A percentile compares a stretch with the other conserved stretches of the same genome.
Conservation (phyloP, 2,888 invertebrate species). For the Brachylomia viminalis region DNA sequence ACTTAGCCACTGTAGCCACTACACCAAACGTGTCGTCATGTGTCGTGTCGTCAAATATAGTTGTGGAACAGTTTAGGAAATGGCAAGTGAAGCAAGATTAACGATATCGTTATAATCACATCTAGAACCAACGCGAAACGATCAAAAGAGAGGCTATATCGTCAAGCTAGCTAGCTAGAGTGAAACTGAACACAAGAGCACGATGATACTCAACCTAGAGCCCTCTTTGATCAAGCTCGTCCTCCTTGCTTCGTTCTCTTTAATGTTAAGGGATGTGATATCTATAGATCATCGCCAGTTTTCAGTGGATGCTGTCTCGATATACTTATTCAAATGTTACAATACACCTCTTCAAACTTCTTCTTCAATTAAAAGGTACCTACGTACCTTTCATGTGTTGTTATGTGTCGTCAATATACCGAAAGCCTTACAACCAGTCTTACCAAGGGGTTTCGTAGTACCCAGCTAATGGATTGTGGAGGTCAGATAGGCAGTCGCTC, state of each 20-base stretch:
- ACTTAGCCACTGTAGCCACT: no score
- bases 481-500: no score
- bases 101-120: neutral
- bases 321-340: neutral
- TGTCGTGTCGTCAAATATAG: no score
- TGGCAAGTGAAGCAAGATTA: neutral
- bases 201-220: constrained; percentile 30
- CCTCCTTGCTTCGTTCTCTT: constrained; percentile 12
- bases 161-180: neutral
- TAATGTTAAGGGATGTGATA: constrained; percentile 7
- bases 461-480: no score
- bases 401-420: no score
- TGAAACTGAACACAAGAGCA: constrained; percentile 7
- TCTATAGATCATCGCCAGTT: neutral
- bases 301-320: neutral
- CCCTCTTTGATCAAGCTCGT: constrained; percentile 38
- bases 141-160: constrained; percentile 17
- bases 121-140: neutral
- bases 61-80: neutral
- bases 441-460: no score
- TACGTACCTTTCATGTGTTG: no score
- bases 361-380: no score
- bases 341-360: neutral
- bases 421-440: no score
- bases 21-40: no score